Percentiles rank a stretch among this genome's conserved stretches.
phyloP scores from a whole-genome alignment of 2,113 vertebrate species.

The Atrichornis clamosus region DNA sequence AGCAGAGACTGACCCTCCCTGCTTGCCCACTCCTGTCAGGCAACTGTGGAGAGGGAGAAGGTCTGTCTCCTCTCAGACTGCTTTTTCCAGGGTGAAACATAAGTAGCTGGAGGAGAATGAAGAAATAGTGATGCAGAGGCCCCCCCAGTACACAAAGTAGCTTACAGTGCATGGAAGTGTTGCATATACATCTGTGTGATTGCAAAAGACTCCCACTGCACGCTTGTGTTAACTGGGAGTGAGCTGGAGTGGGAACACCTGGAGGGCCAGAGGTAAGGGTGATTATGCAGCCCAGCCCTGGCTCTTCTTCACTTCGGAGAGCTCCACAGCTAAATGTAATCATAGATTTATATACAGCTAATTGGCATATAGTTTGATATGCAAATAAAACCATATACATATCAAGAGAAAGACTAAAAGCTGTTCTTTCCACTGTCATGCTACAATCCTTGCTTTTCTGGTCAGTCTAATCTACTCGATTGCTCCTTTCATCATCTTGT shows the following conservation, averaged over 20 bases:
- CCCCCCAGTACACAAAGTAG: background rate
- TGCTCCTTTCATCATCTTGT: conserved; percentile 25
- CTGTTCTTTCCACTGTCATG: background rate
- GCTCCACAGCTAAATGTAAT: background rate
- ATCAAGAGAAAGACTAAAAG: conserved; percentile 15
- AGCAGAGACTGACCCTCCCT: background rate
- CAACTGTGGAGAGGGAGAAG: background rate
- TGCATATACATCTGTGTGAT: background rate
- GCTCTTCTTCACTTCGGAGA: background rate
- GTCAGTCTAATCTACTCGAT: background rate
- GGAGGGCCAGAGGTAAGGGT: conserved; percentile 9
- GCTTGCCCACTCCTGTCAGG: background rate
- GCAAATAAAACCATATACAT: conserved; percentile 26
- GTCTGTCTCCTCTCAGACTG: background rate
- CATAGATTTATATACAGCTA: background rate
- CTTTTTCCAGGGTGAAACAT: background rate
- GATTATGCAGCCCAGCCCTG: conserved; percentile 31
- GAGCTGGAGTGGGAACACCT: conserved; percentile 19
- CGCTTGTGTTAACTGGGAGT: background rate
- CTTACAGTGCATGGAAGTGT: background rate
- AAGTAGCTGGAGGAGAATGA: background rate
- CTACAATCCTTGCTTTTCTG: conserved; percentile 38
- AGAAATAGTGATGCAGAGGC: background rate
- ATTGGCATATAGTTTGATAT: conserved; percentile 20
- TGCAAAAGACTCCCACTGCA: background rate